phyloP scores from a whole-genome alignment of 2,797 vertebrate species.

The Gallinago solitaria region DNA sequence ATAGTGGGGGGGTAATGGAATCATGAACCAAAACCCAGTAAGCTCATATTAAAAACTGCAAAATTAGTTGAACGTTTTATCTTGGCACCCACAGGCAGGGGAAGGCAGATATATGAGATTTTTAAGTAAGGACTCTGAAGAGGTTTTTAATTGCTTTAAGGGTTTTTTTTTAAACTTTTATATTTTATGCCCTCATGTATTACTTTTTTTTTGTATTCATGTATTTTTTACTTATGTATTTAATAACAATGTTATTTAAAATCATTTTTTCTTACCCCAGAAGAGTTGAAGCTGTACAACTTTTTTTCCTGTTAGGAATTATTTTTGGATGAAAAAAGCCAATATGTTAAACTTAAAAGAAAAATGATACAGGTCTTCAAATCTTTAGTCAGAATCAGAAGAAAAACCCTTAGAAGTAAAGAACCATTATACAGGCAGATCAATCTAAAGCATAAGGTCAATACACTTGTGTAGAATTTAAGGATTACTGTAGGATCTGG shows the following conservation, averaged over 20 bases:
- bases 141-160: background rate
- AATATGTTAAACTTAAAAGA: background rate
- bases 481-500: background rate
- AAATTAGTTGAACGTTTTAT: background rate
- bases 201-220: too few species aligned
- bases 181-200: background rate
- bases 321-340: background rate
- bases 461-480: background rate
- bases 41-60: background rate
- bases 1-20: background rate
- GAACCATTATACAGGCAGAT: background rate
- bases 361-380: background rate
- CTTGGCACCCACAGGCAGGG: background rate
- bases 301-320: conserved; percentile 1
- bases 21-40: background rate
- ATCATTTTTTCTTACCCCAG: background rate
- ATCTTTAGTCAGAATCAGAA: conserved; percentile 7
- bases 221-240: background rate
- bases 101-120: background rate
- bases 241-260: background rate
- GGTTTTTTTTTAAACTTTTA: background rate
- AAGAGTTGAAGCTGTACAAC: background rate
- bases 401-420: background rate
- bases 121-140: background rate
- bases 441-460: background rate